Evolutionary conservation across 2,113 vertebrate genomes (phyloP).

Genomic region (Charina bottae): DNA sequence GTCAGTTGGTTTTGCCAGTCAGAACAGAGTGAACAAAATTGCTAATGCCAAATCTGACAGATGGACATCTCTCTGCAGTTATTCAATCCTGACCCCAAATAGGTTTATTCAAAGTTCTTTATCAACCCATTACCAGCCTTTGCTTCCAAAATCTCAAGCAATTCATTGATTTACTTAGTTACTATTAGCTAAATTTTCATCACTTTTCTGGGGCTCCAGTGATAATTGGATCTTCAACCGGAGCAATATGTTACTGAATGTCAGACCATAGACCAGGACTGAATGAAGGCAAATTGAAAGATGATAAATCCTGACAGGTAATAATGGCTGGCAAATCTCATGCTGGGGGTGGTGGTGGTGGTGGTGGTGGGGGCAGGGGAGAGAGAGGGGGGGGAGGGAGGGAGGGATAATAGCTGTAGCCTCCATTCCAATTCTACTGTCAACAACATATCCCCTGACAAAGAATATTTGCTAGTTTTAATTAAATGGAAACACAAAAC

Average conservation of each 20-base stretch:
- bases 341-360: background rate
- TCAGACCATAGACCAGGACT: background rate
- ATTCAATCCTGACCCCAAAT: background rate
- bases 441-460: background rate
- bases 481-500: background rate
- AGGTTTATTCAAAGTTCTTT: background rate
- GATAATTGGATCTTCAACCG: background rate
- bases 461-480: background rate
- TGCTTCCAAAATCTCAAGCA: background rate
- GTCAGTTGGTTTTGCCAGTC: background rate
- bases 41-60: background rate
- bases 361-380: too few relatives aligned
- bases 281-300: background rate
- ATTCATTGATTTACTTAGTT: background rate
- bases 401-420: background rate
- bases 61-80: background rate
- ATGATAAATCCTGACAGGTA: background rate
- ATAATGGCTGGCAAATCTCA: background rate
- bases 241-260: background rate
- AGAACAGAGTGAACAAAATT: background rate
- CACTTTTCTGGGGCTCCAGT: background rate
- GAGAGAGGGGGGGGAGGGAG: background rate
- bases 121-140: background rate
- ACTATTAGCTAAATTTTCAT: background rate
- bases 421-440: background rate